These are phyloP conservation scores for Anguilla obscura DNA, from an alignment of 2,797 vertebrate species.

Conservation along the genomic window DNA sequence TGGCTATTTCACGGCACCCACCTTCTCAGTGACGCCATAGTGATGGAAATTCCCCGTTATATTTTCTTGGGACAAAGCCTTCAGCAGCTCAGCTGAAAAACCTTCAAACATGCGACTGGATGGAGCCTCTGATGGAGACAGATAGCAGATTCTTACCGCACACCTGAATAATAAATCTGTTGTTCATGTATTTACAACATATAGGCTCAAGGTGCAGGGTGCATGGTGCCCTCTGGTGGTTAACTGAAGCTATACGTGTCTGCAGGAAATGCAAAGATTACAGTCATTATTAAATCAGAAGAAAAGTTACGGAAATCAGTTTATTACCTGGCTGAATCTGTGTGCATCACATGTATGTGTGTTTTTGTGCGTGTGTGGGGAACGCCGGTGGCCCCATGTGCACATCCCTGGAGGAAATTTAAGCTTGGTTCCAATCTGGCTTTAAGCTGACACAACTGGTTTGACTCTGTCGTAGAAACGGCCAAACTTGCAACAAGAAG, in stretches of 20 bases:
- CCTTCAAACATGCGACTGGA: conserved; percentile 70
- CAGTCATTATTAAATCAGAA: background rate
- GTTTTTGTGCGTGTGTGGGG: background rate
- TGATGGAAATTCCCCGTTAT: conserved; percentile 79
- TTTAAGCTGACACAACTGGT: background rate
- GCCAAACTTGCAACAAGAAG: background rate
- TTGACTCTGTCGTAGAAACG: background rate
- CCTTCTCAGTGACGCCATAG: conserved; percentile 70
- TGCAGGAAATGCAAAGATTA: background rate
- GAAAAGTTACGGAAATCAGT: background rate
- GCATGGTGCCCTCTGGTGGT: background rate
- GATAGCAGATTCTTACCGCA: background rate
- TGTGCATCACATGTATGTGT: background rate
- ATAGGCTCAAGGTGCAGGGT: background rate
- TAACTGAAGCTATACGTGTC: background rate
- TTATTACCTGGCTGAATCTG: background rate
- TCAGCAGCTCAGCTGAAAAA: conserved; percentile 66
- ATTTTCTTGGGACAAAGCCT: conserved; percentile 66
- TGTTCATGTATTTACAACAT: background rate
- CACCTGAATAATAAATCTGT: background rate
- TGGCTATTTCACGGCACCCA: conserved; percentile 36
- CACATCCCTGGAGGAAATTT: background rate
- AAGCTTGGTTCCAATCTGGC: background rate
- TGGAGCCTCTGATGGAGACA: conserved; percentile 58
- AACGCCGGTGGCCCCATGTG: background rate